Percentiles rank a stretch among this genome's conserved stretches.
These are phyloP conservation scores for Heliothis subflexa DNA, from an alignment of 1,140 invertebrate genomes.

Conservation along the genomic window DNA sequence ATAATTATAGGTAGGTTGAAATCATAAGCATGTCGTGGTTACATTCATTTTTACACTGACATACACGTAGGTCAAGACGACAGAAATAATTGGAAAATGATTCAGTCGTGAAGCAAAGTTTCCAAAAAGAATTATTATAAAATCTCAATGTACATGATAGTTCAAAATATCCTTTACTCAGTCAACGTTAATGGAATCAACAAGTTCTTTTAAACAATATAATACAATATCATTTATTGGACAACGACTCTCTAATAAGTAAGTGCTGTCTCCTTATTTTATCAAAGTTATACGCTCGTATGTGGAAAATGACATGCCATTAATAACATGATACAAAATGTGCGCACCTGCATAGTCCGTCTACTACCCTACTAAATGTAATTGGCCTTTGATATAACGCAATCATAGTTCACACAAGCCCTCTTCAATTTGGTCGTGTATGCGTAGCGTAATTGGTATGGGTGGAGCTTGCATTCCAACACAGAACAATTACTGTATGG, in stretches of 20 bases:
- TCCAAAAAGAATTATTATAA: not conserved
- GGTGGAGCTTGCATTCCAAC: slow-evolving; percentile 67
- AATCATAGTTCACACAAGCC: slow-evolving; percentile 23
- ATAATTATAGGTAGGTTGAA: slow-evolving; percentile 7
- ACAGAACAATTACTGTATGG: slow-evolving; percentile 72
- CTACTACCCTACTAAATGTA: slow-evolving; percentile 40
- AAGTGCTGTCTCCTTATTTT: slow-evolving; percentile 41
- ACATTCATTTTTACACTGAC: slow-evolving; percentile 3
- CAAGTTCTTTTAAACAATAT: not conserved
- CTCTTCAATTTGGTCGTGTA: slow-evolving; percentile 54
- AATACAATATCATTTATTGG: not conserved
- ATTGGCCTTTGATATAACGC: slow-evolving; percentile 5
- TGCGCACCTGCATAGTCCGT: slow-evolving; percentile 51
- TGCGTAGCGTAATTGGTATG: slow-evolving; percentile 60
- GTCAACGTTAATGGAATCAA: too few relatives aligned
- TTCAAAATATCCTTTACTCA: too few relatives aligned
- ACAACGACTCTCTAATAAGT: slow-evolving; percentile 18
- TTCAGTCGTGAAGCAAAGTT: not conserved
- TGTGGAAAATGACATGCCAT: slow-evolving; percentile 48
- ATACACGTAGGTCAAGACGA: not conserved
- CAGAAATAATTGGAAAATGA: not conserved
- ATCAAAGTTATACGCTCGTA: slow-evolving; percentile 41
- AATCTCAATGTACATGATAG: too few relatives aligned
- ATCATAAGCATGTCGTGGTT: slow-evolving; percentile 1
- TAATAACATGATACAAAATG: slow-evolving; percentile 53